Conservation (phyloP, 35 echinoderm and acorn worm species). For the Chiridota heheva region DNA sequence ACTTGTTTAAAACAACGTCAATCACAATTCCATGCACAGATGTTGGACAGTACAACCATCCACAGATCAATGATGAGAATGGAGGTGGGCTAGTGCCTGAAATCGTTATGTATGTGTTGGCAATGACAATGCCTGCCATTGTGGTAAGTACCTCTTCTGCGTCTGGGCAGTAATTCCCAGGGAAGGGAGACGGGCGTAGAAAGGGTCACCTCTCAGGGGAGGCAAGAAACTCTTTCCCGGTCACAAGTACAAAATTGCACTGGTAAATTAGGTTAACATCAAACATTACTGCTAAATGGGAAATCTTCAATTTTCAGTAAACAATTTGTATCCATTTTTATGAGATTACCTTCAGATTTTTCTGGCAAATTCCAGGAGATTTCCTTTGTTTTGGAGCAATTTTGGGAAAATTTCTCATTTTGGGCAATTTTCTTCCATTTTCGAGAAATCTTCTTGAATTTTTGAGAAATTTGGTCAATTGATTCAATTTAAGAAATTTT, state of each 20-base stretch:
- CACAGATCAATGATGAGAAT: neutral
- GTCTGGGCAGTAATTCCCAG: too few species aligned
- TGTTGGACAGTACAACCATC: conserved; percentile 20
- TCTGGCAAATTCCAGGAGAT: too few species aligned
- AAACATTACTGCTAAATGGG: neutral
- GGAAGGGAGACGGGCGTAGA: too few species aligned
- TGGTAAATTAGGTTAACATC: neutral
- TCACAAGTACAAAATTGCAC: neutral
- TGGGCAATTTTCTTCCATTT: too few species aligned
- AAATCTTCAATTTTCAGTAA: neutral
- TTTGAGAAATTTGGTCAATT: too few species aligned
- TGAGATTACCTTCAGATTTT: too few species aligned
- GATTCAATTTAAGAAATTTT: neutral
- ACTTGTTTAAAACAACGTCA: neutral
- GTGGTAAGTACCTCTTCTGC: conserved; percentile 47
- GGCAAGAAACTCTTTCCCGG: neutral
- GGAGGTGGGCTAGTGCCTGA: conserved; percentile 30
- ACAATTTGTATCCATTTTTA: neutral
- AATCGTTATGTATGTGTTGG: conserved; percentile 7
- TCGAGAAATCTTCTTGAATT: too few species aligned
- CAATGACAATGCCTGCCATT: conserved; percentile 20
- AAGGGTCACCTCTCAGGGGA: neutral
- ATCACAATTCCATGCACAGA: conserved; percentile 10
- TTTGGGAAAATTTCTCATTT: too few species aligned
- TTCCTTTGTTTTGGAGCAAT: too few species aligned